A percentile compares a stretch with the other conserved stretches of the same genome.
Conservation (phyloP, 2,888 invertebrate species). For the Erebia aethiops region DNA sequence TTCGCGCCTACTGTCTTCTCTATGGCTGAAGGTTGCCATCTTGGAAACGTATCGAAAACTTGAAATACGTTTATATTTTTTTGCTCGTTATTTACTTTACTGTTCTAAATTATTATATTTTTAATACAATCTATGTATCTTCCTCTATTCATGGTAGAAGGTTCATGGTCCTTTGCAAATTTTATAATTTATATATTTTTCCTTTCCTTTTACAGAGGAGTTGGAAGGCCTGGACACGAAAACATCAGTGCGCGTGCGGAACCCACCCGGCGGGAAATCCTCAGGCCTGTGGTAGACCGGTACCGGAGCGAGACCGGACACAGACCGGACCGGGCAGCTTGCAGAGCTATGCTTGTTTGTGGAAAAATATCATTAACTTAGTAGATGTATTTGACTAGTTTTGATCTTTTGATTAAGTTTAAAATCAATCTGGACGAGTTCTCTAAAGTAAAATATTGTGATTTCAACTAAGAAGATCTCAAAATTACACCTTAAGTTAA, state of each 20-base stretch:
- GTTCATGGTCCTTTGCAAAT: too few species aligned
- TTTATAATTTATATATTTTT: neutral
- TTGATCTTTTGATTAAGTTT: neutral
- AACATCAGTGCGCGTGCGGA: conserved; percentile 92
- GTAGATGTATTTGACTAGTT: neutral
- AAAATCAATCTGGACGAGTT: neutral
- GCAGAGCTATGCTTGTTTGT: conserved; percentile 46
- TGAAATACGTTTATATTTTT: too few species aligned
- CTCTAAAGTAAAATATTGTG: too few species aligned
- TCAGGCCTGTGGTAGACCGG: conserved; percentile 89
- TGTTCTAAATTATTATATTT: too few species aligned
- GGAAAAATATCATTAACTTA: conserved; percentile 40
- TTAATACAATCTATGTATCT: too few species aligned
- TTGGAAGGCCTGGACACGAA: conserved; percentile 88
- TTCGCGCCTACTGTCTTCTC: too few species aligned
- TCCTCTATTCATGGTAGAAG: too few species aligned
- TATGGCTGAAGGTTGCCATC: too few species aligned
- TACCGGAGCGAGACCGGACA: conserved; percentile 3
- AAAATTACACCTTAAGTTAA: too few species aligned
- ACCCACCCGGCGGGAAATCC: conserved; percentile 95
- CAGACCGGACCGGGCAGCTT: conserved; percentile 19
- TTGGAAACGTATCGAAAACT: too few species aligned
- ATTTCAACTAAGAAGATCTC: too few species aligned
- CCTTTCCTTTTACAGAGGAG: conserved; percentile 85
- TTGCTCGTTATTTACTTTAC: too few species aligned